phyloP scores from a whole-genome alignment of 2,888 invertebrate genomes.

The Gasteruption jaculator region DNA sequence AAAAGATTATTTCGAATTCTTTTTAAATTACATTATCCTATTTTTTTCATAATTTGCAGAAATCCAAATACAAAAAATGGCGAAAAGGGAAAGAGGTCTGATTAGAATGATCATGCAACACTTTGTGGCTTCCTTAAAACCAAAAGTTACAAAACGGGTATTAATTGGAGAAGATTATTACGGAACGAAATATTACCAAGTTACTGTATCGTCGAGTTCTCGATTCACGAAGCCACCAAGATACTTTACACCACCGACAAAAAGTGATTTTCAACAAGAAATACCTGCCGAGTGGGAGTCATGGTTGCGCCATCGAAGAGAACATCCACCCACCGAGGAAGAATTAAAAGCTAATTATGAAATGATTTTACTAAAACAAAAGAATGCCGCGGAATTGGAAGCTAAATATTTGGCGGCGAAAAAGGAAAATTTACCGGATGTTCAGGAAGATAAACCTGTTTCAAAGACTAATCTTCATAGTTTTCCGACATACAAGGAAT shows the following conservation, averaged over 20 bases:
- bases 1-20: not conserved
- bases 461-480: slow-evolving; percentile 45
- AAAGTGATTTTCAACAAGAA: slow-evolving; percentile 66
- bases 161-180: slow-evolving; percentile 71
- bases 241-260: slow-evolving; percentile 69
- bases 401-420: slow-evolving; percentile 54
- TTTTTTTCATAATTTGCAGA: no score
- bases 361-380: slow-evolving; percentile 68
- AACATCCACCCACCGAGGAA: slow-evolving; percentile 66
- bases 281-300: slow-evolving; percentile 85
- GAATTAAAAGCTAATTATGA: slow-evolving; percentile 68
- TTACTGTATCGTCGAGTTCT: slow-evolving; percentile 56
- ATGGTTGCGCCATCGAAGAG: slow-evolving; percentile 67
- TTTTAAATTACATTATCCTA: slow-evolving; percentile 5
- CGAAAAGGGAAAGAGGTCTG: slow-evolving; percentile 33
- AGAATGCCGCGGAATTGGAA: slow-evolving; percentile 70
- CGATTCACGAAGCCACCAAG: slow-evolving; percentile 57
- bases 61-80: slow-evolving; percentile 31
- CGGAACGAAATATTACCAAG: slow-evolving; percentile 81
- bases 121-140: slow-evolving; percentile 62
- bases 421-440: no score
- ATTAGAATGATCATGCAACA: slow-evolving; percentile 55
- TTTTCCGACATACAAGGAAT: slow-evolving; percentile 62
- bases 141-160: slow-evolving; percentile 37
- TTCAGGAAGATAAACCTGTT: slow-evolving; percentile 24